phyloP scores from a whole-genome alignment of 1,140 invertebrate species.

The Caenorhabditis tropicalis region DNA sequence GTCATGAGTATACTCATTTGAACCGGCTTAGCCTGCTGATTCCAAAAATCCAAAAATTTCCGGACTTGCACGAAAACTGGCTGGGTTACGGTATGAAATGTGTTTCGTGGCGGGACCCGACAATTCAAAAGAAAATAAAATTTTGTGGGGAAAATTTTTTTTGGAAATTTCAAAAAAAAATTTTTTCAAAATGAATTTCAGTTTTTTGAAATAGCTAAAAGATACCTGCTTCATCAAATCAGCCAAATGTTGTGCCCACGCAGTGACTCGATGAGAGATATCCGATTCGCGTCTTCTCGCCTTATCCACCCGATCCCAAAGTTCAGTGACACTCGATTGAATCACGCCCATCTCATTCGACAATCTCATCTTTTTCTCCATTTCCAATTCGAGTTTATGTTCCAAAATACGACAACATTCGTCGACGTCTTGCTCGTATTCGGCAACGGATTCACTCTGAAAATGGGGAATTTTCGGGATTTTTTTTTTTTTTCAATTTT shows the following conservation, averaged over 20 bases:
- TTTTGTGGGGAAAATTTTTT: too few species aligned
- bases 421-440: constrained; percentile 29
- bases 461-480: neutral
- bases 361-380: neutral
- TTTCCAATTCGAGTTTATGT: neutral
- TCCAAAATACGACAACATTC: neutral
- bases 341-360: neutral
- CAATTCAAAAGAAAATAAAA: too few species aligned
- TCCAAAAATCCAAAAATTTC: too few species aligned
- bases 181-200: neutral
- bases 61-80: too few species aligned
- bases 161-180: too few species aligned
- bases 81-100: neutral
- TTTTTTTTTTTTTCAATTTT: neutral
- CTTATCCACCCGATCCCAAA: constrained; percentile 24
- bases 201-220: neutral
- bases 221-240: constrained; percentile 16
- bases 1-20: too few species aligned
- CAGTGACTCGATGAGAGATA: constrained; percentile 17
- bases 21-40: too few species aligned
- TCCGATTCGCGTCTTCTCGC: constrained; percentile 31
- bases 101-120: too few species aligned
- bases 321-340: neutral
- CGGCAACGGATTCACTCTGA: constrained; percentile 6
- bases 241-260: neutral